A percentile compares a stretch with the other conserved stretches of the same genome.
These are phyloP conservation scores for Pomatorhinus ruficollis DNA, from an alignment of 2,113 vertebrate species.

Conservation along the genomic window DNA sequence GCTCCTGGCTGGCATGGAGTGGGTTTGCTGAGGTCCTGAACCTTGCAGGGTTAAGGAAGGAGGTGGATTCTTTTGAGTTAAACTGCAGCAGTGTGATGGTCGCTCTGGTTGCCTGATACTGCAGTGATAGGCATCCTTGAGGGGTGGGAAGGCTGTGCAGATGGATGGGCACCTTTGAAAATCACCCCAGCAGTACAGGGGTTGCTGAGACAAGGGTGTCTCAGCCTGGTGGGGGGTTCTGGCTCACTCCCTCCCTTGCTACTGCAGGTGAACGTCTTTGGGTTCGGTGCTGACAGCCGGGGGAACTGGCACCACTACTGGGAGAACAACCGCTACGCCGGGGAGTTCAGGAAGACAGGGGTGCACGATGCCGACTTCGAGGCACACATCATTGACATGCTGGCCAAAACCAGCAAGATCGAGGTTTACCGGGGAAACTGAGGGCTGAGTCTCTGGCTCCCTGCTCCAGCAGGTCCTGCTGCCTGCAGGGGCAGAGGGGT, in stretches of 20 bases:
- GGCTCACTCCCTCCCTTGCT: neutral
- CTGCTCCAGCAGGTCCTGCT: neutral
- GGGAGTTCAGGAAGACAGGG: conserved; percentile 95
- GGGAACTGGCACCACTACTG: conserved; percentile 99
- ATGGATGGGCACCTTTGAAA: neutral
- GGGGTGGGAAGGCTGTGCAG: neutral
- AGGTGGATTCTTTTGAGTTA: neutral
- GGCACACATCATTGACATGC: conserved; percentile 90
- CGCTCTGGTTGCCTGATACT: neutral
- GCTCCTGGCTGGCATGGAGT: neutral
- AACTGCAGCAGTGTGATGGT: neutral
- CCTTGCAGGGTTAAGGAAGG: neutral
- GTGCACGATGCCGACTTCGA: conserved; percentile 96
- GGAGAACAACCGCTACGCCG: conserved; percentile 96
- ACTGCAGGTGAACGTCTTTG: conserved; percentile 92
- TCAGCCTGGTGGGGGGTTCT: neutral
- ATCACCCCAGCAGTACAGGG: rapidly evolving
- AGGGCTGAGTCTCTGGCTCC: neutral
- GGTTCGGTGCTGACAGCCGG: conserved; percentile 92
- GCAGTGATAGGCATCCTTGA: neutral
- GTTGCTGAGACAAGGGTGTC: neutral
- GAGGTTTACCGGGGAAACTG: conserved; percentile 92
- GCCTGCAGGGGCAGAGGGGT: neutral
- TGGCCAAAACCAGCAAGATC: conserved; percentile 90
- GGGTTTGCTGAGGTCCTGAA: neutral